A percentile compares a stretch with the other conserved stretches of the same genome.
Conservation (phyloP, 2,888 invertebrate genomes). For the Aphrophora alni region DNA sequence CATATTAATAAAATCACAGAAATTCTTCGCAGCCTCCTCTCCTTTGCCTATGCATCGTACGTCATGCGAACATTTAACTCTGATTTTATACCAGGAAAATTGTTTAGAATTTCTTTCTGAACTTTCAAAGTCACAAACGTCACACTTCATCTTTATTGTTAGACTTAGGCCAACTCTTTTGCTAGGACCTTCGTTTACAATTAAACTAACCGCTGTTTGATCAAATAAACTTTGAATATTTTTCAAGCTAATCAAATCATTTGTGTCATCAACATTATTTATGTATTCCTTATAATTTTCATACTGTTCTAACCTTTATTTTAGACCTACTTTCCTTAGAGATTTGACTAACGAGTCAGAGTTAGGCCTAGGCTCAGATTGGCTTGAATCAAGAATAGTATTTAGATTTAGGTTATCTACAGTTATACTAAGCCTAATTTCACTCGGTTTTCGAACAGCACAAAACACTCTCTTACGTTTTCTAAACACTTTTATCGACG, state of each 20-base stretch:
- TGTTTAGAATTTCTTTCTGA: slow-evolving; percentile 2
- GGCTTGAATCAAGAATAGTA: not conserved
- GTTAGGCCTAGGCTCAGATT: not conserved
- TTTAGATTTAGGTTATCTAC: not conserved
- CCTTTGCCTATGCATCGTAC: slow-evolving; percentile 17
- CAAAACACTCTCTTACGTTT: slow-evolving; percentile 4
- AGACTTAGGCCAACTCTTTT: not conserved
- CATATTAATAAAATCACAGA: slow-evolving; percentile 14
- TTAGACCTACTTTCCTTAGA: not conserved
- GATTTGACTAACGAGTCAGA: not conserved
- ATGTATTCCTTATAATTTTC: not conserved
- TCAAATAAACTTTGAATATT: not conserved
- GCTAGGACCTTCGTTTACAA: not conserved
- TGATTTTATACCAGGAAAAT: not conserved
- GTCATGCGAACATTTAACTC: not conserved
- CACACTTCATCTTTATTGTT: not conserved
- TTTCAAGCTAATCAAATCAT: slow-evolving; percentile 13
- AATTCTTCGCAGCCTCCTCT: not conserved
- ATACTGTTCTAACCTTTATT: slow-evolving; percentile 7
- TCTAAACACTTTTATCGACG: slow-evolving; percentile 14
- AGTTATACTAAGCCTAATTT: not conserved
- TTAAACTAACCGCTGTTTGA: slow-evolving; percentile 6
- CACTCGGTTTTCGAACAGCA: too few relatives aligned
- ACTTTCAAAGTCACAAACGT: not conserved
- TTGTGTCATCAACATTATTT: not conserved